Percentiles rank a stretch among this genome's conserved stretches.
Evolutionary conservation across 2,797 vertebrate species (phyloP).

Genomic region (Anguilla marmorata): DNA sequence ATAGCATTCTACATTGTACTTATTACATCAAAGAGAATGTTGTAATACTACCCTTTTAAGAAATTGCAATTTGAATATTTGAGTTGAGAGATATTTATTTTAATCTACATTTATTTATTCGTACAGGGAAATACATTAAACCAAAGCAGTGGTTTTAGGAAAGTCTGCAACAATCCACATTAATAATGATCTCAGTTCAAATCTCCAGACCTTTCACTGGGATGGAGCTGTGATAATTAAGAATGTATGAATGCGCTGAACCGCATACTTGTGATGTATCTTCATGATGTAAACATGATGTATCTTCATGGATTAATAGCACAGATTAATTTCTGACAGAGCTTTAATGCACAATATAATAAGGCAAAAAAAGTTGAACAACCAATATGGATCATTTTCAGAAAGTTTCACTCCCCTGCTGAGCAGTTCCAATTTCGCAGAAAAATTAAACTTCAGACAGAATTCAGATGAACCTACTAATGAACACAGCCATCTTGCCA

Average conservation of each 20-base stretch:
- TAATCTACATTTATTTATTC: too few relatives aligned
- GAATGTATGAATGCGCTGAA: constrained; percentile 53
- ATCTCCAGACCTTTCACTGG: background rate
- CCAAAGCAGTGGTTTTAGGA: background rate
- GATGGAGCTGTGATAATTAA: constrained; percentile 54
- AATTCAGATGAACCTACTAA: background rate
- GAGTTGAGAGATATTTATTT: too few relatives aligned
- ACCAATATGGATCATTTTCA: constrained; percentile 44
- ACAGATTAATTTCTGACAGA: constrained; percentile 56
- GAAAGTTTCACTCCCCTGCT: background rate
- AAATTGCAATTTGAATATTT: too few relatives aligned
- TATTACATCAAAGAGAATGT: too few relatives aligned
- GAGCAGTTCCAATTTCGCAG: background rate
- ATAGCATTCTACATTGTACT: background rate
- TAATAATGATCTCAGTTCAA: background rate
- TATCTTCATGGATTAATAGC: constrained; percentile 50
- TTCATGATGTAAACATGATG: constrained; percentile 40
- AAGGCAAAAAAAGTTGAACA: constrained; percentile 48
- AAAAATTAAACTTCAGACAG: background rate
- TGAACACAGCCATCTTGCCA: background rate
- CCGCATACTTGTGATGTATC: constrained; percentile 46
- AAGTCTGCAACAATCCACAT: background rate
- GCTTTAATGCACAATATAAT: constrained; percentile 44
- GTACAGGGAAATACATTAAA: background rate
- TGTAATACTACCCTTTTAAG: too few relatives aligned